Percentiles rank a stretch among this genome's conserved stretches.
Conservation (phyloP, 53 echinoderm and acorn worm genomes). For the Zoroaster sp. region DNA sequence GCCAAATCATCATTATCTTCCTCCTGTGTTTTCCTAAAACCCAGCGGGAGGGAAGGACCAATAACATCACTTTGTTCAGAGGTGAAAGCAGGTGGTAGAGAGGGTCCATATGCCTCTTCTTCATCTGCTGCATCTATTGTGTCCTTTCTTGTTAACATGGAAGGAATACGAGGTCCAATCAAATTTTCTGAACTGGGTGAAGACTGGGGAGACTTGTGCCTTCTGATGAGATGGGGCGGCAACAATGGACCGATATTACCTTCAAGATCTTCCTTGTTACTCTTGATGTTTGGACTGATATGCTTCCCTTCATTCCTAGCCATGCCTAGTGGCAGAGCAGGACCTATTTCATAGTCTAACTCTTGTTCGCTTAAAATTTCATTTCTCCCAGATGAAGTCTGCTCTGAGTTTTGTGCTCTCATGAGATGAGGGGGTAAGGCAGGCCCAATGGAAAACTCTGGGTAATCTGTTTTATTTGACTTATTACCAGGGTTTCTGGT, state of each 20-base stretch:
- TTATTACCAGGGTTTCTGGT: neutral
- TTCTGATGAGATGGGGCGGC: conserved; percentile 51
- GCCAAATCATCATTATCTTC: neutral
- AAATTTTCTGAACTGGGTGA: neutral
- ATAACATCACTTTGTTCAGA: neutral
- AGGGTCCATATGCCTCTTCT: conserved; percentile 73
- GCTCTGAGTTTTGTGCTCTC: neutral
- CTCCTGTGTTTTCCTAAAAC: neutral
- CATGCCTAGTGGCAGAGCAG: too few relatives aligned
- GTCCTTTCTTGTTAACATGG: neutral
- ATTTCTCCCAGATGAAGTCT: neutral
- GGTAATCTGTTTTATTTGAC: neutral
- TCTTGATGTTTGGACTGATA: neutral
- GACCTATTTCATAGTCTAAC: neutral
- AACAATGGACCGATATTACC: conserved; percentile 58
- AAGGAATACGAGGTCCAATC: neutral
- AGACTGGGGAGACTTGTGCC: neutral
- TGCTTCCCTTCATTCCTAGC: neutral
- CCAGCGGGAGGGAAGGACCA: conserved; percentile 45
- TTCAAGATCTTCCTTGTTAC: conserved; percentile 14
- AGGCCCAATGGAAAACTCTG: neutral
- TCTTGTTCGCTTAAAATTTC: too few relatives aligned
- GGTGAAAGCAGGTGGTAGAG: conserved; percentile 61
- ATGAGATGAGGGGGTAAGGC: conserved; percentile 31
- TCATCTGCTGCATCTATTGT: conserved; percentile 30